Evolutionary conservation across 2,888 invertebrate species (phyloP).

Genomic region (Nudaria mundana): DNA sequence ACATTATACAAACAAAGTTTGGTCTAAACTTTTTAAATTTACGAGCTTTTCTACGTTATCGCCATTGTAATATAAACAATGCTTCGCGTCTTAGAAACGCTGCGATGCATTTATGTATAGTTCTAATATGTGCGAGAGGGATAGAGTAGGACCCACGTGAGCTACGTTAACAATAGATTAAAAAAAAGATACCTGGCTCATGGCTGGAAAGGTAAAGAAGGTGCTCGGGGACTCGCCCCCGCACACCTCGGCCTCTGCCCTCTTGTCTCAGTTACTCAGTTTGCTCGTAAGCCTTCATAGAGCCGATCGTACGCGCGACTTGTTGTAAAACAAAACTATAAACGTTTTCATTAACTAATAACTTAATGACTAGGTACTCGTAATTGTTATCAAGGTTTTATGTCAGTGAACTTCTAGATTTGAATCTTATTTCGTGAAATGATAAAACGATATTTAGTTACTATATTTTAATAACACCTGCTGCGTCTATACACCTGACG

Average conservation of each 20-base stretch:
- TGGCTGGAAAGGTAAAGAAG: constrained; percentile 59
- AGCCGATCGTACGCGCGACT: constrained; percentile 44
- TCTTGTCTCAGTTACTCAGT: constrained; percentile 53
- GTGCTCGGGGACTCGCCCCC: constrained; percentile 56
- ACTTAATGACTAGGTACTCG: constrained; percentile 18
- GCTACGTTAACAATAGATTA: constrained; percentile 73
- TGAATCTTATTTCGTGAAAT: constrained; percentile 40
- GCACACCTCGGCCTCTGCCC: constrained; percentile 35
- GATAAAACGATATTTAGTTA: constrained; percentile 24
- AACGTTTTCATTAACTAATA: background rate
- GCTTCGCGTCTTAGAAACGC: constrained; percentile 39
- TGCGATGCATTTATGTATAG: constrained; percentile 38
- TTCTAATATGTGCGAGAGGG: constrained; percentile 46
- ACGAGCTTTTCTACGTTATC: constrained; percentile 47
- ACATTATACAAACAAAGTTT: constrained; percentile 36
- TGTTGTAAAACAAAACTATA: constrained; percentile 16
- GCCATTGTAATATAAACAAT: constrained; percentile 70
- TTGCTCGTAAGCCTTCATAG: constrained; percentile 55
- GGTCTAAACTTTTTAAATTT: constrained; percentile 47
- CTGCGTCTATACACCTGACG: constrained; percentile 44
- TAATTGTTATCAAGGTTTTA: constrained; percentile 39
- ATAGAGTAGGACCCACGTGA: constrained; percentile 64
- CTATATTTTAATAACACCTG: constrained; percentile 63
- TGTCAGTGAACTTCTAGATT: constrained; percentile 28
- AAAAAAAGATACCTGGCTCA: constrained; percentile 76